phyloP scores from a whole-genome alignment of 2,888 invertebrate species.

The Amaurobius ferox region DNA sequence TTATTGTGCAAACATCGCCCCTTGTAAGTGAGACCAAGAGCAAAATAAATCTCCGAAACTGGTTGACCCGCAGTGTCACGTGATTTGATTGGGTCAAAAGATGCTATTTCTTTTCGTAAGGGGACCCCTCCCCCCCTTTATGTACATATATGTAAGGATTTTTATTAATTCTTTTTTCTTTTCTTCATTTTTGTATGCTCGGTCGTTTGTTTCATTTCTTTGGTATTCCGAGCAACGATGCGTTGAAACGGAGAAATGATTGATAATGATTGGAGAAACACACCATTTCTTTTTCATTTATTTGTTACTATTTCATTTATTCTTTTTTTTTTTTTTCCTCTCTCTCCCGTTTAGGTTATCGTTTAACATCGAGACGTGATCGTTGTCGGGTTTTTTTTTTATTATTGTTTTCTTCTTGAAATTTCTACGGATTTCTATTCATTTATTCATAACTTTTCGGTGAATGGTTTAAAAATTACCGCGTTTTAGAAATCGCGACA shows the following conservation, averaged over 20 bases:
- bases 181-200: slow-evolving; percentile 25
- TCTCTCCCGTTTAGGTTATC: slow-evolving; percentile 38
- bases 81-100: slow-evolving; percentile 67
- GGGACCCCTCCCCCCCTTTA: slow-evolving; percentile 22
- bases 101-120: slow-evolving; percentile 51
- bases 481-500: background rate
- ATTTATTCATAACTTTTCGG: slow-evolving; percentile 2
- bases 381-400: background rate
- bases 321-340: slow-evolving; percentile 10
- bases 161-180: slow-evolving; percentile 39
- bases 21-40: slow-evolving; percentile 59
- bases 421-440: background rate
- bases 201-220: slow-evolving; percentile 68
- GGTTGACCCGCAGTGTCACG: slow-evolving; percentile 60
- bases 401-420: background rate
- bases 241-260: slow-evolving; percentile 71
- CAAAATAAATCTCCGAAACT: slow-evolving; percentile 54
- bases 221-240: slow-evolving; percentile 58
- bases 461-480: background rate
- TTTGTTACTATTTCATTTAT: slow-evolving; percentile 41
- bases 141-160: slow-evolving; percentile 35
- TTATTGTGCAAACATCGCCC: slow-evolving; percentile 60
- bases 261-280: slow-evolving; percentile 69
- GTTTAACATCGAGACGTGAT: slow-evolving; percentile 27
- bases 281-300: slow-evolving; percentile 53